Evolutionary conservation across 2,113 vertebrate genomes (phyloP), one percentile per base, ranked within the genome.

Genomic region (Henicopernis longicauda): DNA sequence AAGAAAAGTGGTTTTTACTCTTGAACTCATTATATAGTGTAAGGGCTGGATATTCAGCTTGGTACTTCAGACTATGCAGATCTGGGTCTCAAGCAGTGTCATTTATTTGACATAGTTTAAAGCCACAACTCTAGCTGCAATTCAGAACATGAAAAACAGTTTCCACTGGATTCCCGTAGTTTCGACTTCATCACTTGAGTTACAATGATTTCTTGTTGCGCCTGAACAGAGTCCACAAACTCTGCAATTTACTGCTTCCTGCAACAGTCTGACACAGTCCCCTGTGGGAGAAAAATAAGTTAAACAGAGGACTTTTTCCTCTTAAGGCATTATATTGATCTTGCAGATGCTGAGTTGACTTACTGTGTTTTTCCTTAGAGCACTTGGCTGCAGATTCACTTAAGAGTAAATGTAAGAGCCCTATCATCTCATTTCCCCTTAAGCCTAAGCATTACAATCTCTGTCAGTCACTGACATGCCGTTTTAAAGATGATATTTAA

Each of bases 181-280:
- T 95, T 95, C 3, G 2, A 66, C 54, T 95, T 81, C 79, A 65
- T 95, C 87, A 71, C 83, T 95, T 36, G 50, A 80, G 66, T 90
- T 90, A 91, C 85, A 96, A 59, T 96, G 63, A 96, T 97, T 97
- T 95, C 83, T 97, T 94, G 58, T 96, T 95, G 77, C 83, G 71
- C 81, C 86, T 83, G 71, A 94, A 61, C 70, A 71, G 88, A 92
- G 81, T 69, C 74, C 83, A 76, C 91, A 95, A 95, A 78, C 49
- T 89, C 47, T 71, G 72, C 93, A 96, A 96, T 97, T 96, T 95
- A 95, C 89, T 96, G 71, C 93, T 97, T 97, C 94, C 93, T 96
- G 89, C 79, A 95, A 78, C 81, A 89, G 95, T 77, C 81, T 91
- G 74, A 95, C 81, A 71, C 2, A 3, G 89, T 86, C 36, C 71